Evolutionary conservation across 2,797 vertebrate species (phyloP), one percentile per base, ranked within the genome.

Genomic region (Xyrichtys novacula): DNA sequence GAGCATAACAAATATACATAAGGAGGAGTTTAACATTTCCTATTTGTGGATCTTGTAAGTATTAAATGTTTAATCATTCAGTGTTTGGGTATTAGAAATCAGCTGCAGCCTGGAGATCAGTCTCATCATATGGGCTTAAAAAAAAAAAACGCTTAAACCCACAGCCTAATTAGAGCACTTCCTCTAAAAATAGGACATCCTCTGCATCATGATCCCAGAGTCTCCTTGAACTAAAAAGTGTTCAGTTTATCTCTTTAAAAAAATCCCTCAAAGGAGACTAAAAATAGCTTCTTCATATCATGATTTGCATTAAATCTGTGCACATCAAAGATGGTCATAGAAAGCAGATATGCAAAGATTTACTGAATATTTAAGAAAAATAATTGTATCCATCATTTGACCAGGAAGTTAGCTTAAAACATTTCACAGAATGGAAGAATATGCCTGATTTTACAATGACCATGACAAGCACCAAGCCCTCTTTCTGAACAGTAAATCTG

Each of bases 81-180:
- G 40, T 23, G 36, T 58, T 52, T n/a, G 54, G 57, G 31, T 40
- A 38, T 28, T 22, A 40, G 34, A 76, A 71, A 42, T 32, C 20
- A 59, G 36, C 44, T n/a, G 26, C 28, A 66, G 55, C 64, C 56
- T 76, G 26, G 29, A 77, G 65, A 61, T 49, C 55, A 12, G 22
- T 49, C 47, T 82, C 69, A 75, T 72, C 71, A 64, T 36, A 62
- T 67, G 40, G 31, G 57, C 65, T 62, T 40, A 56, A 74, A 62
- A 53, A 79, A 56, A 74, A 62, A 53, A 79, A 62, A 68, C 43
- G 64, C 64, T 78, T 43, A 44, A 75, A 74, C 57, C 53, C 36
- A 50, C 62, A 73, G 31, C 62, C 77, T 88, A 83, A 88, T 91
- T 89, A 83, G 73, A 32, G 68, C 54, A 61, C 47, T 66, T 75